Base-by-base conservation (phyloP, 2,797 vertebrate species). In the Sphenodon punctatus region DNA sequence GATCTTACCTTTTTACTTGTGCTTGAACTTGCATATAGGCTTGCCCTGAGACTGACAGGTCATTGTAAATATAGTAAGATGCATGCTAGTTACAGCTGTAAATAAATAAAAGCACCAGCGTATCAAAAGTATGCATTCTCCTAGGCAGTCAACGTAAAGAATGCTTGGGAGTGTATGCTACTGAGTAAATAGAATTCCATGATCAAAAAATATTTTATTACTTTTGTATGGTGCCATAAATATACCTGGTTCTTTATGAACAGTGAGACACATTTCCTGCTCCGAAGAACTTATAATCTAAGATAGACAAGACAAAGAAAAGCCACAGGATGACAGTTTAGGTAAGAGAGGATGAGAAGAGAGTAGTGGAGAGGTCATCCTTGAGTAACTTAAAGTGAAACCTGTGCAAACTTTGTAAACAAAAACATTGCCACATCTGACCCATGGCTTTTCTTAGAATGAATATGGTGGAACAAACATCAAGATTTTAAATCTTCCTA, bases 241-340 rank as follows among this genome's bases (percentile, higher is more conserved):
- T 45, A 61, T 69, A 56, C 23, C 22, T 70, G 59, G 32, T n/a
- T 56, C 32, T 64, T 70, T 70, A 48, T 55, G 42, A 70, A 56
- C 10, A 46, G 6, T 3, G 13, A 82, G 17, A 41, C 65, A 9
- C 34, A 5, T 61, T 43, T 14, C 1, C 22, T 69, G 42, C 75
- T 75, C 25, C 0, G 15, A 55, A 92, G 30, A 67, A n/a, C 68
- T 71, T 49, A n/a, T 32, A 53, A 15, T 51, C 59, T 69, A 27
- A 79, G 60, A 30, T 38, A 82, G 45, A 58, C 7, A n/a, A 76
- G 77, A 76, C 39, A 36, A 41, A 85, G 38, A 58, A 7, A 34
- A 72, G 72, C 63, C 38, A 34, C 43, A 64, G 36, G 74, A 61
- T 77, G 7, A 3, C 42, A 72, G 19, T 63, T 67, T n/a, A 58